These are phyloP conservation scores for Gymnocheta viridis DNA, from an alignment of 2,888 invertebrate genomes.

Conservation along the genomic window DNA sequence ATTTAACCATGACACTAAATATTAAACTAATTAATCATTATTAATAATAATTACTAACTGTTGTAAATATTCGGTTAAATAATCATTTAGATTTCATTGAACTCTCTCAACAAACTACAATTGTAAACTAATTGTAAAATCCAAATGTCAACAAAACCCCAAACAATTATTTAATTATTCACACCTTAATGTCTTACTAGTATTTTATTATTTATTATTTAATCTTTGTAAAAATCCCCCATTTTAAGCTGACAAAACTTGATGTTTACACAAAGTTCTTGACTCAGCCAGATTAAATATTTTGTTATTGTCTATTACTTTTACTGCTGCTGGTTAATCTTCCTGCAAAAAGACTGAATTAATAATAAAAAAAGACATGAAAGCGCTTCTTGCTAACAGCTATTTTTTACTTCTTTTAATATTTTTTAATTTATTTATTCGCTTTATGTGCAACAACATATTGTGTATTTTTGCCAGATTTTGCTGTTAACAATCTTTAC, in stretches of 20 bases:
- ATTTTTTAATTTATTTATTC: background rate
- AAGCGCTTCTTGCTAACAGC: background rate
- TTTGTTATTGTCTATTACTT: constrained; percentile 6
- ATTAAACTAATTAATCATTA: too few species aligned
- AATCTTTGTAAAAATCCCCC: constrained; percentile 5
- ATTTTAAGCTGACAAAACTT: constrained; percentile 14
- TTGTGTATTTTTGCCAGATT: background rate
- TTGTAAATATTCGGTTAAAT: background rate
- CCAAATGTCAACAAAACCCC: background rate
- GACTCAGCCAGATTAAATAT: background rate
- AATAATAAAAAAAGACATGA: background rate
- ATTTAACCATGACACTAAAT: too few species aligned
- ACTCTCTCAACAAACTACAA: background rate
- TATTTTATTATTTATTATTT: too few species aligned
- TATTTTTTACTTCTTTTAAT: constrained; percentile 5
- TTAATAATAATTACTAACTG: background rate
- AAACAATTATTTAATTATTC: background rate
- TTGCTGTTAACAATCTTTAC: constrained; percentile 10
- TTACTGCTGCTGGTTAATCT: background rate
- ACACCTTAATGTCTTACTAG: background rate
- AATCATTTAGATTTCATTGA: background rate
- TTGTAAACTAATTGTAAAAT: background rate
- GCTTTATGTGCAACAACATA: background rate
- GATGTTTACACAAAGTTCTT: background rate
- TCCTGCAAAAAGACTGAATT: background rate